These are phyloP conservation scores for Cantharis nigra DNA, from an alignment of 2,888 invertebrate species.

Conservation along the genomic window DNA sequence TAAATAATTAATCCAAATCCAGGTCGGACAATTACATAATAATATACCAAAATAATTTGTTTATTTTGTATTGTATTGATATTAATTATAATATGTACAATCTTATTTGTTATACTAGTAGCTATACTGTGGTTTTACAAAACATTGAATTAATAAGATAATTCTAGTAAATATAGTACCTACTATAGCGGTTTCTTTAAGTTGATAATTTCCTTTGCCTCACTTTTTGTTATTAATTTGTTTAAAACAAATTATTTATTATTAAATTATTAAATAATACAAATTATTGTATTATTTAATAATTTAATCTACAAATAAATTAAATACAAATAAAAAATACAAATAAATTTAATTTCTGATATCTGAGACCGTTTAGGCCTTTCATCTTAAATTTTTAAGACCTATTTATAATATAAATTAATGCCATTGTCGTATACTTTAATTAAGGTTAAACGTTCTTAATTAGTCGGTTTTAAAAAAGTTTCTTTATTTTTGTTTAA, in stretches of 20 bases:
- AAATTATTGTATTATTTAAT: no score
- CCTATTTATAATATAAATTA: not conserved
- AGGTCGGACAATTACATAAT: no score
- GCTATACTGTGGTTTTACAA: no score
- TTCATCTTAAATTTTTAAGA: not conserved
- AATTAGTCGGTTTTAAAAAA: not conserved
- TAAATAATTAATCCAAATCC: no score
- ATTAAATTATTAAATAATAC: no score
- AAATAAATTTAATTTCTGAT: not conserved
- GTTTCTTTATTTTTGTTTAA: not conserved
- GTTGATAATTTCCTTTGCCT: not conserved
- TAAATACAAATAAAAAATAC: no score
- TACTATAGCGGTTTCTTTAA: not conserved
- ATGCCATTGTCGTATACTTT: not conserved
- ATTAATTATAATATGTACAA: not conserved
- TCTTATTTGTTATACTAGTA: no score
- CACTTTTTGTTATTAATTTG: not conserved
- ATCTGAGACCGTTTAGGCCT: not conserved
- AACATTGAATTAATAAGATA: not conserved
- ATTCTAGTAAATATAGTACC: not conserved
- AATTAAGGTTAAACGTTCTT: conserved; percentile 1
- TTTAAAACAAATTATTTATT: no score
- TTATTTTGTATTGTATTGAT: no score
- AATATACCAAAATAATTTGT: no score
- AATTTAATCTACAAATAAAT: no score